Percentiles rank a stretch among this genome's conserved stretches.
Evolutionary conservation across 2,113 vertebrate species (phyloP).

Genomic region (Phrynosoma platyrhinos): DNA sequence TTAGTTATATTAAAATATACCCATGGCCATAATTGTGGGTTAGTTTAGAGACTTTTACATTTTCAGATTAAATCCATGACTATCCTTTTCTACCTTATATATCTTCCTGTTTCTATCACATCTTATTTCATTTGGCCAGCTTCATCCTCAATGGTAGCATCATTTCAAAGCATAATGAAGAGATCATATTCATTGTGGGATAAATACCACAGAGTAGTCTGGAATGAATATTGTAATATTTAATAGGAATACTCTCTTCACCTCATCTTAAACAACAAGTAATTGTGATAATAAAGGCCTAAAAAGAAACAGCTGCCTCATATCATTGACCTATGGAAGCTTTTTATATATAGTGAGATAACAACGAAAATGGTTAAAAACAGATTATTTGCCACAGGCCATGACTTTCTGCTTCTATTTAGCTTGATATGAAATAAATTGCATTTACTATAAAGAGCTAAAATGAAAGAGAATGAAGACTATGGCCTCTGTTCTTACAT

Average conservation of each 20-base stretch:
- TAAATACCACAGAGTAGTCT: not conserved
- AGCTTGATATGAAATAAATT: conserved; percentile 23
- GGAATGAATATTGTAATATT: conserved; percentile 16
- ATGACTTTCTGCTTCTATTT: not conserved
- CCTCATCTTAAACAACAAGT: not conserved
- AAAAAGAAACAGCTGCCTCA: conserved; percentile 12
- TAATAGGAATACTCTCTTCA: not conserved
- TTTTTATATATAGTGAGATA: not conserved
- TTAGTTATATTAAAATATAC: not conserved
- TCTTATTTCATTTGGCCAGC: not conserved
- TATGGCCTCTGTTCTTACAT: not conserved
- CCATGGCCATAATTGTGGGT: not conserved
- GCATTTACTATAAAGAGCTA: not conserved
- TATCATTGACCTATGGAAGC: not conserved
- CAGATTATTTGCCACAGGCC: conserved; percentile 19
- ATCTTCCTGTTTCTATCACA: not conserved
- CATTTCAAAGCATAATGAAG: conserved; percentile 17
- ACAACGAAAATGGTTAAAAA: conserved; percentile 8
- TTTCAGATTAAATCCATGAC: not conserved
- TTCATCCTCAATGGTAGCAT: not conserved
- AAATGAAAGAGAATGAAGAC: conserved; percentile 39
- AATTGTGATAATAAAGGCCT: conserved; percentile 10
- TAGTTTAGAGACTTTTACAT: conserved; percentile 14
- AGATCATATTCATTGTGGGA: not conserved
- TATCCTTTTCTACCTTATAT: conserved; percentile 12